These are phyloP conservation scores for Cariama cristata DNA, from an alignment of 2,113 vertebrate genomes.

Conservation along the genomic window DNA sequence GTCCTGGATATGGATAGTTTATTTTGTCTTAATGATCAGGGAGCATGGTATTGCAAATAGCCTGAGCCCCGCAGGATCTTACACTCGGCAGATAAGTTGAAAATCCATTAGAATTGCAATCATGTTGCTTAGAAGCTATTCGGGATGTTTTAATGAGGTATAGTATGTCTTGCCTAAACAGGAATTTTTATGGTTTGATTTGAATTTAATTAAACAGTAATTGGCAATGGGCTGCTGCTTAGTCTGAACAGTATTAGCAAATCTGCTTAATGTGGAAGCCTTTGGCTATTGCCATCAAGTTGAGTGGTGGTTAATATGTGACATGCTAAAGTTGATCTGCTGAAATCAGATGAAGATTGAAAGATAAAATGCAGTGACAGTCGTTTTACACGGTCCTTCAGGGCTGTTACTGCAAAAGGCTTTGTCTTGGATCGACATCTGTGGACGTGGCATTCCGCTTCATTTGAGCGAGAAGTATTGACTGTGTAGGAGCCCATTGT, in stretches of 20 bases:
- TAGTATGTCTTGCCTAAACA: not conserved
- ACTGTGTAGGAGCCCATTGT: not conserved
- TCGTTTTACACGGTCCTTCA: not conserved
- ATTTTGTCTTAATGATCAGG: not conserved
- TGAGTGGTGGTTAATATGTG: not conserved
- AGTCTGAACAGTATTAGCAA: not conserved
- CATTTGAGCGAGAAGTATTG: rapidly evolving
- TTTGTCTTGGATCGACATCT: not conserved
- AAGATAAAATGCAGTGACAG: not conserved
- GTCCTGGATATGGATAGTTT: not conserved
- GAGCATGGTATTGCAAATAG: not conserved
- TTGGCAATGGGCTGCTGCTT: not conserved
- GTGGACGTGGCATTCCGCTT: rapidly evolving
- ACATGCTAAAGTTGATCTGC: not conserved
- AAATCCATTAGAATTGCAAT: not conserved
- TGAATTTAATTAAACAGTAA: not conserved
- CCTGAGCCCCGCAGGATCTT: not conserved
- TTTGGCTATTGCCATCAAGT: not conserved
- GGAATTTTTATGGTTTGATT: not conserved
- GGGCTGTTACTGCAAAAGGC: not conserved
- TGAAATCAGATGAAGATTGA: not conserved
- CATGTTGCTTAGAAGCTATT: not conserved
- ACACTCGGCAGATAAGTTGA: not conserved
- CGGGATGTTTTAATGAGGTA: not conserved
- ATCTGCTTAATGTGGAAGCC: not conserved